A percentile compares a stretch with the other conserved stretches of the same genome.
phyloP scores from a whole-genome alignment of 1,140 invertebrate species.

The Pseudoatta argentina region DNA sequence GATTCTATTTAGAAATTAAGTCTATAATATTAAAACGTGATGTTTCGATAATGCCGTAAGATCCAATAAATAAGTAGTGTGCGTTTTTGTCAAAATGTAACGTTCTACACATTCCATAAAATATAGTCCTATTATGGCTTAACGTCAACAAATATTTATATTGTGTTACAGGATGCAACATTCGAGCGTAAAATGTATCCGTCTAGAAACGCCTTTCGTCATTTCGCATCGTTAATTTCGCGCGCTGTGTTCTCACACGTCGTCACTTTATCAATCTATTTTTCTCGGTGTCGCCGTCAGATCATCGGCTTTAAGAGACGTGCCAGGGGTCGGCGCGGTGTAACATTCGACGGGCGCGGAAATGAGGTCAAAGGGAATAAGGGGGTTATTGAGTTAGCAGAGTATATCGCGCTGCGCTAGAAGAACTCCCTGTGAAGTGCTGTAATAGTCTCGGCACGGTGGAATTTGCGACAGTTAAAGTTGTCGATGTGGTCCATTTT shows the following conservation, averaged over 20 bases:
- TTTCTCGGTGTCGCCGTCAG: slow-evolving; percentile 26
- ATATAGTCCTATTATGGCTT: background rate
- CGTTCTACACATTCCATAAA: background rate
- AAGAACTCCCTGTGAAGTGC: slow-evolving; percentile 64
- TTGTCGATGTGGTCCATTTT: slow-evolving; percentile 56
- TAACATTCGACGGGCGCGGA: slow-evolving; percentile 67
- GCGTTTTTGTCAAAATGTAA: slow-evolving; percentile 5
- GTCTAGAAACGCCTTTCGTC: background rate
- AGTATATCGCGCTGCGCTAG: slow-evolving; percentile 64
- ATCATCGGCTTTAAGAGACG: slow-evolving; percentile 68
- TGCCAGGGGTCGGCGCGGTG: slow-evolving; percentile 62
- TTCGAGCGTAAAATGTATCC: background rate
- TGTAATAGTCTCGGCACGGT: slow-evolving; percentile 63
- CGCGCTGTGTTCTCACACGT: background rate
- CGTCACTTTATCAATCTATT: slow-evolving; percentile 49
- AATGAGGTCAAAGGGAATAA: slow-evolving; percentile 74
- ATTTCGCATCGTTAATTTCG: slow-evolving; percentile 5
- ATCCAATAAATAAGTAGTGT: background rate
- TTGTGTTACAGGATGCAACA: background rate
- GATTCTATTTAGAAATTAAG: no score
- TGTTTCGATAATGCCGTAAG: background rate
- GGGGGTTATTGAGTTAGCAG: slow-evolving; percentile 74
- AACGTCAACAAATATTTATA: slow-evolving; percentile 33
- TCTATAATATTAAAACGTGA: background rate
- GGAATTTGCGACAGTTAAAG: slow-evolving; percentile 73